These are phyloP conservation scores for Sylvia atricapilla DNA, from an alignment of 2,113 vertebrate species.

Conservation along the genomic window DNA sequence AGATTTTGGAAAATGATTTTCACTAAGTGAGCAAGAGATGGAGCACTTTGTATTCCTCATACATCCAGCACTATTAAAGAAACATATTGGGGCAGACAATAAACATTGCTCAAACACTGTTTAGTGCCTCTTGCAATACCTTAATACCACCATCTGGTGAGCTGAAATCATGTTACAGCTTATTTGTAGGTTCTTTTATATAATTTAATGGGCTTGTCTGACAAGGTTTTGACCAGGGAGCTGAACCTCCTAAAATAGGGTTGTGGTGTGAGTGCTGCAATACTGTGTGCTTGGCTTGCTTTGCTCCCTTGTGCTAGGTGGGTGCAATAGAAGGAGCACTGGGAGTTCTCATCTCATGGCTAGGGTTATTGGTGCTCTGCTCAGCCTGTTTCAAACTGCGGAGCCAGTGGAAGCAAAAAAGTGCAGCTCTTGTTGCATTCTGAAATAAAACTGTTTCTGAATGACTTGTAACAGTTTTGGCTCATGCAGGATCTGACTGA, in stretches of 20 bases:
- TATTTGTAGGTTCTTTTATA: neutral
- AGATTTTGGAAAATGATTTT: neutral
- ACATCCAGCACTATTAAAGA: neutral
- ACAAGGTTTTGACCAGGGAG: neutral
- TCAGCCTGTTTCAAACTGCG: neutral
- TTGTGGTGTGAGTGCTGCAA: neutral
- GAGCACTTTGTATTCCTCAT: neutral
- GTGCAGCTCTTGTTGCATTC: neutral
- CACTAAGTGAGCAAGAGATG: neutral
- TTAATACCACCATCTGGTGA: constrained; percentile 41
- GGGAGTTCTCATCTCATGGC: accelerated
- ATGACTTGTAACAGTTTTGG: neutral
- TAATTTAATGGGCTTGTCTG: neutral
- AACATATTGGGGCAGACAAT: neutral
- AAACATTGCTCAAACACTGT: neutral
- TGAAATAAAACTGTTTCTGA: neutral
- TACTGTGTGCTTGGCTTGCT: accelerated
- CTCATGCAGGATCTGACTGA: neutral
- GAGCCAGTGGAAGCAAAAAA: neutral
- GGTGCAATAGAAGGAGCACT: neutral
- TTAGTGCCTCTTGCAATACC: neutral
- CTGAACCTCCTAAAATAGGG: neutral
- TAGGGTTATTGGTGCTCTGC: neutral
- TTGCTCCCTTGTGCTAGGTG: neutral
- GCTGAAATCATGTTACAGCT: neutral